These are phyloP conservation scores for Pharmacophagus antenor DNA, from an alignment of 2,888 invertebrate species.

Conservation along the genomic window DNA sequence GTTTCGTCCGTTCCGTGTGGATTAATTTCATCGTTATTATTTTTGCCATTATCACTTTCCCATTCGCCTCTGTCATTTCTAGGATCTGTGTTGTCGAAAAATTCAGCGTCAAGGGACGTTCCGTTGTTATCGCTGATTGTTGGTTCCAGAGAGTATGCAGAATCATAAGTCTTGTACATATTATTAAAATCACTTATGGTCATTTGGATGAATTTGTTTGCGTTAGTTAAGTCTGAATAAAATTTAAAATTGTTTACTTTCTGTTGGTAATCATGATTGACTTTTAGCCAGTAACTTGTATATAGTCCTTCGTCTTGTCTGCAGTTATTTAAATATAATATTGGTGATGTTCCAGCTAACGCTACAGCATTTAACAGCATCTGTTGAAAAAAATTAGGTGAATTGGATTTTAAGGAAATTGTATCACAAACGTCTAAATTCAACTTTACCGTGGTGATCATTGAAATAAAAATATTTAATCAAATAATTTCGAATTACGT, in stretches of 20 bases:
- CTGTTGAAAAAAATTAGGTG: slow-evolving; percentile 10
- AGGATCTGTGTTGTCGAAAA: slow-evolving; percentile 22
- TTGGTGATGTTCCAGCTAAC: slow-evolving; percentile 6
- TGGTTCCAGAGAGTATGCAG: neutral
- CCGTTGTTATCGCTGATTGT: neutral
- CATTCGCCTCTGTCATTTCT: slow-evolving; percentile 24
- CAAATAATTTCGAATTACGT: no score
- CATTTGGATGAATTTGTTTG: neutral
- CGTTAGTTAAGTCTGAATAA: neutral
- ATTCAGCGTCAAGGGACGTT: neutral
- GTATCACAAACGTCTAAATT: neutral
- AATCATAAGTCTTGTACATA: neutral
- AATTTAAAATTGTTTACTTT: neutral
- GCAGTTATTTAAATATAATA: neutral
- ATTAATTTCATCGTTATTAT: neutral
- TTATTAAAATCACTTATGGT: neutral
- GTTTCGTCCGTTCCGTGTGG: neutral
- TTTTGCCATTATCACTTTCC: slow-evolving; percentile 4
- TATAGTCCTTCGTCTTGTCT: neutral
- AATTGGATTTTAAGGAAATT: neutral
- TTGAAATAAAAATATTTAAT: no score
- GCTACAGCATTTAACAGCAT: neutral
- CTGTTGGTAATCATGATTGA: neutral
- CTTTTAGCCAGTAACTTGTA: slow-evolving; percentile 4
- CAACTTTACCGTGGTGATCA: no score